These are phyloP conservation scores for Capreolus pygargus DNA, from an alignment of 2,113 vertebrate species.

Conservation along the genomic window DNA sequence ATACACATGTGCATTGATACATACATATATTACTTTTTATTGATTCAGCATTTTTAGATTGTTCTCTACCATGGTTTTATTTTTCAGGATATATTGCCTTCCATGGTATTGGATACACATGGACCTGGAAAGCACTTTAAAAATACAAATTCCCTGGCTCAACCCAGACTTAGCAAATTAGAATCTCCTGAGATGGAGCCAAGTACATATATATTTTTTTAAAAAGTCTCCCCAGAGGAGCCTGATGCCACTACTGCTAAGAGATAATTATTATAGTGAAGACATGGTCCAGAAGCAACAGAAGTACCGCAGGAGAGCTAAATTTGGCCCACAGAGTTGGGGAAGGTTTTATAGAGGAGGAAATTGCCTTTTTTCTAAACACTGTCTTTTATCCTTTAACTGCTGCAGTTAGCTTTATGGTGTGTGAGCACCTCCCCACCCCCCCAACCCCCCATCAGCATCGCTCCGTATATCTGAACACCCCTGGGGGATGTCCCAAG, in stretches of 20 bases:
- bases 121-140: neutral
- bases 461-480: neutral
- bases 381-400: neutral
- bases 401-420: neutral
- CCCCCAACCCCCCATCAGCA: neutral
- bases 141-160: neutral
- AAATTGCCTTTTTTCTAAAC: neutral
- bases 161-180: neutral
- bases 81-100: neutral
- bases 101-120: neutral
- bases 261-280: constrained; percentile 21
- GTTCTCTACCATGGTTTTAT: neutral
- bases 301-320: neutral
- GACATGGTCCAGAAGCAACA: neutral
- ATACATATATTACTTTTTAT: neutral
- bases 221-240: neutral
- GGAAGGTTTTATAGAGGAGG: neutral
- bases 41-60: neutral
- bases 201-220: neutral
- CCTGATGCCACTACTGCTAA: neutral
- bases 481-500: neutral
- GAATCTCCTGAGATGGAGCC: neutral
- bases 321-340: neutral
- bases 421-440: neutral
- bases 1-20: too few relatives aligned